phyloP scores from a whole-genome alignment of 2,113 vertebrate genomes.

The Pipa parva region DNA sequence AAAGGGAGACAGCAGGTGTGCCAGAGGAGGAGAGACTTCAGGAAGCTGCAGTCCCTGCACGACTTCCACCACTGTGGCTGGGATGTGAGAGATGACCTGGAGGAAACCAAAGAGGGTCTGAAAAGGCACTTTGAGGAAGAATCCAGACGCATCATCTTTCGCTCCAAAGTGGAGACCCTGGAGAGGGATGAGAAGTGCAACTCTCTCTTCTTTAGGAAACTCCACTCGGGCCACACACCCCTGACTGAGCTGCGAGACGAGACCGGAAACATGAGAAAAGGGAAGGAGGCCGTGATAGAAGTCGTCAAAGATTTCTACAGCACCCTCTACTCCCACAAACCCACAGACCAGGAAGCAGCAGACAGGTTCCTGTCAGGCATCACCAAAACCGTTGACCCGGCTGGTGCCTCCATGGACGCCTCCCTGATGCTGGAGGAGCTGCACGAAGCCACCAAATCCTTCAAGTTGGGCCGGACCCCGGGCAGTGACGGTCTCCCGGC shows the following conservation, averaged over 20 bases:
- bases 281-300: not conserved
- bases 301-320: not conserved
- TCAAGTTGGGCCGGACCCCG: not conserved
- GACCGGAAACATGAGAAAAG: not conserved
- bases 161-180: not conserved
- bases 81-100: not conserved
- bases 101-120: not conserved
- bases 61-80: not conserved
- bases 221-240: not conserved
- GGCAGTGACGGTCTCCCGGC: not conserved
- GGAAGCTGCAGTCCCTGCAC: not conserved
- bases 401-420: not conserved
- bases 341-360: not conserved
- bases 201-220: not conserved
- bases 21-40: not conserved
- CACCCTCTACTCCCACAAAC: not conserved
- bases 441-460: slow-evolving; percentile 4
- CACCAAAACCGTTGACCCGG: not conserved
- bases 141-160: slow-evolving; percentile 1
- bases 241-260: not conserved
- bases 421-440: not conserved
- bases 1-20: not conserved
- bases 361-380: not conserved
- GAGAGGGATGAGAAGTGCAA: slow-evolving; percentile 15
- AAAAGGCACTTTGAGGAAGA: slow-evolving; percentile 12